phyloP scores from a whole-genome alignment of 2,113 vertebrate species.

The Procavia capensis region DNA sequence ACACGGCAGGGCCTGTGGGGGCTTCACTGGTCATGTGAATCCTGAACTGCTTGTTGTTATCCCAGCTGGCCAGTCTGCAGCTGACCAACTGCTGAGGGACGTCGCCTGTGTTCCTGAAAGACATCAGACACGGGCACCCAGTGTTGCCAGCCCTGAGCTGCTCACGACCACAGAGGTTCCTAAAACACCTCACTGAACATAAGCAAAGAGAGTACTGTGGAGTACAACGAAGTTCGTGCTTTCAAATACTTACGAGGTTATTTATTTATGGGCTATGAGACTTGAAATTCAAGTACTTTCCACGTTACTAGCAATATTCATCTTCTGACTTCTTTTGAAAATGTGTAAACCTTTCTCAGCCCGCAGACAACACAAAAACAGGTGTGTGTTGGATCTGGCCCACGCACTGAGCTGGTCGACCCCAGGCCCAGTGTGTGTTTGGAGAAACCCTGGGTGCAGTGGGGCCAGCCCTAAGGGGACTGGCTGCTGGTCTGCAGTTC shows the following conservation, averaged over 20 bases:
- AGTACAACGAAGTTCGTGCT: too few relatives aligned
- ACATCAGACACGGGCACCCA: neutral
- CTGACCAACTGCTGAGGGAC: constrained; percentile 88
- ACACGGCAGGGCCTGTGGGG: neutral
- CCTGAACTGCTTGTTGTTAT: constrained; percentile 92
- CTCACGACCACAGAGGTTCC: too few relatives aligned
- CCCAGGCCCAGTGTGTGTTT: neutral
- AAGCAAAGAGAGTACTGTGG: neutral
- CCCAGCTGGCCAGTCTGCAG: constrained; percentile 94
- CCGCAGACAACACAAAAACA: neutral
- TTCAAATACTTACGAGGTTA: too few relatives aligned
- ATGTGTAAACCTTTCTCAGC: neutral
- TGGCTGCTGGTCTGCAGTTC: neutral
- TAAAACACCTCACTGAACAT: neutral
- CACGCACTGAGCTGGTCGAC: neutral
- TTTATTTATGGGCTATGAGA: neutral
- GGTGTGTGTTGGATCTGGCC: neutral
- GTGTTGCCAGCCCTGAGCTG: neutral
- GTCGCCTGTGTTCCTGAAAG: constrained; percentile 92
- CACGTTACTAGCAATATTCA: neutral
- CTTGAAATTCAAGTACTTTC: neutral
- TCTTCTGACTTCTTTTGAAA: neutral
- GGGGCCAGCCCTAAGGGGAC: neutral
- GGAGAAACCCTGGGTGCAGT: neutral
- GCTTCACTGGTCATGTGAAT: constrained; percentile 67